Evolutionary conservation across 2,797 vertebrate genomes (phyloP).

Genomic region (Chaenodraco wilsoni): DNA sequence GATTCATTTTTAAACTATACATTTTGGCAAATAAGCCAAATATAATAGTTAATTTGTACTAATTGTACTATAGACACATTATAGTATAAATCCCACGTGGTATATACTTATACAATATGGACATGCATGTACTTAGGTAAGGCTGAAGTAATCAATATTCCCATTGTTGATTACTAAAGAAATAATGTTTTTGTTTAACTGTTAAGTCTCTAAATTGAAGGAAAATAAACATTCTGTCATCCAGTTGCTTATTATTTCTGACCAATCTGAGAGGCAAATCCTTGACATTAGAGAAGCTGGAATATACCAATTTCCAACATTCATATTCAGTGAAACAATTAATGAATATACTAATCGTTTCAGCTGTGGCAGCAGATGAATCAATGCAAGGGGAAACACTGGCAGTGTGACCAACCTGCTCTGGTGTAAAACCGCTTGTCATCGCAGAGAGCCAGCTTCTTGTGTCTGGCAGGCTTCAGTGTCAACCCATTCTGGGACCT

Average conservation of each 20-base stretch:
- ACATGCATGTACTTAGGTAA: not conserved
- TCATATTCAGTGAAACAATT: constrained; percentile 14
- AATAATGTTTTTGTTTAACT: not conserved
- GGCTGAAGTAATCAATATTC: not conserved
- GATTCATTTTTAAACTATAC: constrained; percentile 2
- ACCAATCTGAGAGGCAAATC: not conserved
- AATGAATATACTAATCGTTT: not conserved
- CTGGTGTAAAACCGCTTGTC: constrained; percentile 91
- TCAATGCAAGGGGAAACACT: constrained; percentile 9
- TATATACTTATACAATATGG: no score
- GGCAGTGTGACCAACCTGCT: constrained; percentile 79
- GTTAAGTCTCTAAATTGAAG: not conserved
- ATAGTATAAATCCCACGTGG: no score
- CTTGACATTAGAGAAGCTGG: not conserved
- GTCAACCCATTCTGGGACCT: constrained; percentile 91
- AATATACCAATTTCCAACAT: not conserved
- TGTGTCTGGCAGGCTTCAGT: constrained; percentile 89
- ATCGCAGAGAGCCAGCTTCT: constrained; percentile 86
- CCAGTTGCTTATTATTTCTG: constrained; percentile 2
- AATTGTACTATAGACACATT: constrained; percentile 37
- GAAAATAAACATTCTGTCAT: not conserved
- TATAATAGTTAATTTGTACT: constrained; percentile 15
- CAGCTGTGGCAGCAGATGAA: constrained; percentile 3
- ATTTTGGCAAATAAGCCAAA: constrained; percentile 6
- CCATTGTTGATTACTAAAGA: not conserved